phyloP scores from a whole-genome alignment of 2,888 invertebrate species.

The Uropetala carovei region DNA sequence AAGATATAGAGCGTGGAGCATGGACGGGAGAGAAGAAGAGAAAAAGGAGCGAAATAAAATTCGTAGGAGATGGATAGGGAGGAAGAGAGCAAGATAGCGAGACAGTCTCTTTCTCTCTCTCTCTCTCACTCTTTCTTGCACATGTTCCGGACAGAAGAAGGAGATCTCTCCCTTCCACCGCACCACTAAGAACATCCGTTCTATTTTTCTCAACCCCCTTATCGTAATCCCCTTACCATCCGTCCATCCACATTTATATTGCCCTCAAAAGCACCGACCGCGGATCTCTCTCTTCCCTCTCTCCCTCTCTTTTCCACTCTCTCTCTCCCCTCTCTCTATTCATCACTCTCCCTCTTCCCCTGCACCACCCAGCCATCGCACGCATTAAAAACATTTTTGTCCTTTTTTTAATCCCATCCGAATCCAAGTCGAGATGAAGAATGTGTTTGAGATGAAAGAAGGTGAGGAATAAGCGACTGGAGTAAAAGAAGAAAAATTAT shows the following conservation, averaged over 20 bases:
- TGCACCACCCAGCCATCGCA: background rate
- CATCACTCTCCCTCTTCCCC: background rate
- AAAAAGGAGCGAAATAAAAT: no score
- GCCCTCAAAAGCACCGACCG: background rate
- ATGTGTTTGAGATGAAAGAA: background rate
- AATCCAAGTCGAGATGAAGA: background rate
- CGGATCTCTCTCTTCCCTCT: background rate
- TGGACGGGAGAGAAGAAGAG: no score
- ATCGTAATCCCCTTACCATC: background rate
- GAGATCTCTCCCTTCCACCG: background rate
- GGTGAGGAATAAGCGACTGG: background rate
- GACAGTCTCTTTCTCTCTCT: no score
- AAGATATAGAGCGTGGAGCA: no score
- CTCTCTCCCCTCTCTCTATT: background rate
- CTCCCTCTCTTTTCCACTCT: background rate
- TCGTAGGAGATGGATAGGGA: no score
- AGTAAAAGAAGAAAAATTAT: background rate
- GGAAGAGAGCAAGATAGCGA: no score
- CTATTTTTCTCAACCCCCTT: background rate
- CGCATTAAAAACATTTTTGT: background rate
- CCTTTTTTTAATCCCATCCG: background rate
- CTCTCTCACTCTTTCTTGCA: background rate
- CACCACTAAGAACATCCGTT: background rate
- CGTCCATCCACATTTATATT: background rate
- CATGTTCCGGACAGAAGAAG: background rate